Evolutionary conservation across 1,140 invertebrate species (phyloP), one percentile per base, ranked within the genome.

Genomic region (Delia radicum): DNA sequence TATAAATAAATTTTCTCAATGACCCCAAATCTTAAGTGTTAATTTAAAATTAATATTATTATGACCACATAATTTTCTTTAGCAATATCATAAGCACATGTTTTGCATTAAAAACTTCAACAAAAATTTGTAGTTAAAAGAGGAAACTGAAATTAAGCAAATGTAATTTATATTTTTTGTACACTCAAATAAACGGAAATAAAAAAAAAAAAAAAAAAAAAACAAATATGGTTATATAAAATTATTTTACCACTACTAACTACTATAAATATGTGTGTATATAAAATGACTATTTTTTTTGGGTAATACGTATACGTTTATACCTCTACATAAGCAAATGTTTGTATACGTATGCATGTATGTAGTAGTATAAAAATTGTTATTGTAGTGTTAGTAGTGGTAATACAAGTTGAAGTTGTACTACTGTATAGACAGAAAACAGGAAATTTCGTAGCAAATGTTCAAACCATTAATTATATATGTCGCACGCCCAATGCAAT

Each of bases 391-490:
- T 42, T n/a, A n/a, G n/a, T n/a, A n/a, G n/a, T n/a, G n/a, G n/a
- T n/a, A n/a, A n/a, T n/a, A n/a, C n/a, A n/a, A n/a, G n/a, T n/a
- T n/a, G n/a, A n/a, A n/a, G n/a, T n/a, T n/a, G 10, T 42, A 10
- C 3, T 10, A 55, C n/a, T n/a, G 21, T 33, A 69, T 33, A 69
- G 65, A 69, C 65, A 33, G 65, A 69, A 69, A 69, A 69, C 65
- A 55, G 71, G 71, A 55, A 73, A 73, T 42, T 73, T 55, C 33
- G 65, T 69, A 73, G 63, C 63, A 75, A 74, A 75, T 65, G 74
- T 75, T 75, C 31, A 75, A 75, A 37, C 74, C 74, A 75, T 75
- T 75, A 75, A 67, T 75, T 75, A 75, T 75, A 67, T 75, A 62
- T 75, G 74, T 75, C 74, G 63, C 74, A 75, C 62, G 74, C 74